A percentile compares a stretch with the other conserved stretches of the same genome.
Conservation (phyloP, 2,888 invertebrate genomes). For the Tromatobia lineatoria region DNA sequence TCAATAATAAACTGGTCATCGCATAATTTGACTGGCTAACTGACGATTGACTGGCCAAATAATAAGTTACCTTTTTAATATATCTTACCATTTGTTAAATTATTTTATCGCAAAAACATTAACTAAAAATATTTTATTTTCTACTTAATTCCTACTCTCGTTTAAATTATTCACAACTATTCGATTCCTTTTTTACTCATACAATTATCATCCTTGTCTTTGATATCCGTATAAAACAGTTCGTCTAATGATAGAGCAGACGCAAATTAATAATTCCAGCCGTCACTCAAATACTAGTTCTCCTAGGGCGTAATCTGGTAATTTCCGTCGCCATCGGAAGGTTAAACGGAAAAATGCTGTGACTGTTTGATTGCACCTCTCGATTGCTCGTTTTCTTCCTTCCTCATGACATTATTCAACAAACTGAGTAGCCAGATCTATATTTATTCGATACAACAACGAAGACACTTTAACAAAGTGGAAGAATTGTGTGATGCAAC, state of each 20-base stretch:
- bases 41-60: too few relatives aligned
- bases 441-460: slow-evolving; percentile 72
- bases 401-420: slow-evolving; percentile 73
- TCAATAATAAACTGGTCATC: too few relatives aligned
- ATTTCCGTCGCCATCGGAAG: neutral
- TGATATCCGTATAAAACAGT: neutral
- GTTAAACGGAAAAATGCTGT: neutral
- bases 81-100: too few relatives aligned
- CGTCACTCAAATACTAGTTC: neutral
- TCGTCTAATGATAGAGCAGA: neutral
- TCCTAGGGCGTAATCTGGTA: neutral
- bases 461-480: neutral
- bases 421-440: slow-evolving; percentile 71
- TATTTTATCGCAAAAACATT: too few relatives aligned
- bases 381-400: slow-evolving; percentile 51
- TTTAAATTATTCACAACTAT: too few relatives aligned
- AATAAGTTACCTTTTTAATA: too few relatives aligned
- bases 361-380: neutral
- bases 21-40: too few relatives aligned
- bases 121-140: too few relatives aligned
- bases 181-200: neutral
- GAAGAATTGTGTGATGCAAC: slow-evolving; percentile 49
- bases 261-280: neutral
- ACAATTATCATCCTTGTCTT: neutral
- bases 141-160: too few relatives aligned